Evolutionary conservation across 2,888 invertebrate species (phyloP), one percentile per base, ranked within the genome.

Genomic region (Cheilosia variabilis): DNA sequence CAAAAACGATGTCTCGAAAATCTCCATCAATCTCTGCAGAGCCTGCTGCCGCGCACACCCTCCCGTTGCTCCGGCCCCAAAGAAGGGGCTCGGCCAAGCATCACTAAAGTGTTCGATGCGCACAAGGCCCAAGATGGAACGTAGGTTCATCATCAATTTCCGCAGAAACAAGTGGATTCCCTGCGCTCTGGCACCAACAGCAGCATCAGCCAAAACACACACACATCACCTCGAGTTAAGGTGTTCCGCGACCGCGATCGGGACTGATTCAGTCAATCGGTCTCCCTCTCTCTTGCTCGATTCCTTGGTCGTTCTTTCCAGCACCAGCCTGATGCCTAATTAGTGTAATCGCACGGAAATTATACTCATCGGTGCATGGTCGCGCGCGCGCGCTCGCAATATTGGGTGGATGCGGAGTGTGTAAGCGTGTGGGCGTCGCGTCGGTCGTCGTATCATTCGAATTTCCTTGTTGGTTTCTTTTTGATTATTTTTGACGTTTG

Each of bases 311-410:
- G 75, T 65, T 60, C 52, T 34, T 72, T 24, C 47, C n/a, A 37
- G 13, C 37, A 37, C 13, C 37, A 13, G 63, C 62, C 69, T 77
- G 52, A 52, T 52, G 68, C 80, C 86, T 87, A 87, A 87, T 87
- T 87, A 87, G 87, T 87, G 86, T 87, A 87, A 87, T 87, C 87
- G 86, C 84, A 87, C 87, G 86, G 78, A 87, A 87, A 86, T 87
- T 87, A 87, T 86, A 69, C 80, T 87, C 71, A 71, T 27, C 60
- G 71, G 71, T 69, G 77, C 71, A 66, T 45, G 57, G 57, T 65
- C 69, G 60, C 47, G 65, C 66, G 57, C 65, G 58, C 55, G n/a
- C n/a, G 6, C n/a, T n/a, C n/a, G n/a, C 9, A n/a, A 45, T 62
- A 58, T 60, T 77, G 27, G 52, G 75, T 55, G 62, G 71, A 79